Evolutionary conservation across 2,113 vertebrate genomes (phyloP).

Genomic region (Pseudonaja textilis): DNA sequence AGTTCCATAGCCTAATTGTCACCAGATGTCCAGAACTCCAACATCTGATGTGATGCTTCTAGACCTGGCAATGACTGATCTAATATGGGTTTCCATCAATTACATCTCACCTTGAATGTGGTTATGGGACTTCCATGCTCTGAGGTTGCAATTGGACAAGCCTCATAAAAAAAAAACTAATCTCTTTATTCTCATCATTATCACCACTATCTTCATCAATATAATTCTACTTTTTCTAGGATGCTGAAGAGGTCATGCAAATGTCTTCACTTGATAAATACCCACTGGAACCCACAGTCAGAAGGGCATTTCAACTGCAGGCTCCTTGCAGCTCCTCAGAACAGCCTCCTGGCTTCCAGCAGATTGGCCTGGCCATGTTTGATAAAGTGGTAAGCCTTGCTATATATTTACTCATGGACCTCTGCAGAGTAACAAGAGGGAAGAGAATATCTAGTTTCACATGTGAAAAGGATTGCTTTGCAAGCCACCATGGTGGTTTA

Average conservation of each 20-base stretch:
- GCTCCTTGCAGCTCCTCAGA: not conserved
- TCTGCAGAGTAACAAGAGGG: not conserved
- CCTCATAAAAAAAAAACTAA: not conserved
- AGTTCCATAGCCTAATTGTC: not conserved
- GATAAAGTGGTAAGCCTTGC: not conserved
- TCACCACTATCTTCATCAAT: not conserved
- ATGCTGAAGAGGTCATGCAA: not conserved
- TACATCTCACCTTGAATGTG: not conserved
- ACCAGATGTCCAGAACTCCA: not conserved
- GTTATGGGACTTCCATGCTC: not conserved
- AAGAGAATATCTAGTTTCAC: not conserved
- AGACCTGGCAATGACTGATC: not conserved
- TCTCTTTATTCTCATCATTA: not conserved
- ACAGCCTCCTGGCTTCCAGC: not conserved
- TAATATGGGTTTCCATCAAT: not conserved
- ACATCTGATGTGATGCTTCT: not conserved
- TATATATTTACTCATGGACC: not conserved
- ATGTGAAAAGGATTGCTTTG: not conserved
- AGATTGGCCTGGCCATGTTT: not conserved
- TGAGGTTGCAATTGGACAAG: not conserved
- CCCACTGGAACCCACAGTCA: not conserved
- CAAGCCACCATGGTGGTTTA: not conserved
- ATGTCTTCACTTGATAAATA: not conserved
- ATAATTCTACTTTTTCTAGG: not conserved
- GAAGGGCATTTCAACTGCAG: not conserved